These are phyloP conservation scores for Callocephalon fimbriatum DNA, from an alignment of 2,113 vertebrate species.

Conservation along the genomic window DNA sequence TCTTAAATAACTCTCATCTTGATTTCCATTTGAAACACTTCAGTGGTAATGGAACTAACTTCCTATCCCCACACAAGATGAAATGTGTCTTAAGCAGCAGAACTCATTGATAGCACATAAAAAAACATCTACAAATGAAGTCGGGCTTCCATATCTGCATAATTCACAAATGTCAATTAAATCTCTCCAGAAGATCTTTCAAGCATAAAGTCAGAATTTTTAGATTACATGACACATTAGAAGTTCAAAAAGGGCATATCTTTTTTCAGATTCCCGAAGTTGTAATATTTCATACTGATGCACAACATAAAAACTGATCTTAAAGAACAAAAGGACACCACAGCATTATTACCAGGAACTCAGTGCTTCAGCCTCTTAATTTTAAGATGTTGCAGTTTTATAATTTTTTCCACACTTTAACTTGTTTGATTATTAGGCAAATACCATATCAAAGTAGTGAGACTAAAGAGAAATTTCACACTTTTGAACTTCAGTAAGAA, in stretches of 20 bases:
- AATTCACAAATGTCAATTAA: background rate
- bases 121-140: background rate
- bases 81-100: background rate
- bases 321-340: constrained; percentile 7
- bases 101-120: background rate
- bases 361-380: constrained; percentile 61
- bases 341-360: constrained; percentile 43
- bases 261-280: background rate
- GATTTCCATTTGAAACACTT: background rate
- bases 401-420: constrained; percentile 71
- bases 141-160: background rate
- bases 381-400: constrained; percentile 66
- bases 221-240: background rate
- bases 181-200: background rate
- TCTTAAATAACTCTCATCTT: background rate
- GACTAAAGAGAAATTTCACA: constrained; percentile 79
- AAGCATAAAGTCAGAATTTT: background rate
- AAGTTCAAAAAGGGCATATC: background rate
- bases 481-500: constrained; percentile 73
- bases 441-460: constrained; percentile 76
- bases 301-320: background rate
- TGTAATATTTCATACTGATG: background rate
- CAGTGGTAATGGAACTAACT: background rate
- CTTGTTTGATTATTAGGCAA: constrained; percentile 74
- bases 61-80: background rate